These are phyloP conservation scores for Stegodyphus mimosarum DNA, from an alignment of 1,140 invertebrate genomes.

Conservation along the genomic window DNA sequence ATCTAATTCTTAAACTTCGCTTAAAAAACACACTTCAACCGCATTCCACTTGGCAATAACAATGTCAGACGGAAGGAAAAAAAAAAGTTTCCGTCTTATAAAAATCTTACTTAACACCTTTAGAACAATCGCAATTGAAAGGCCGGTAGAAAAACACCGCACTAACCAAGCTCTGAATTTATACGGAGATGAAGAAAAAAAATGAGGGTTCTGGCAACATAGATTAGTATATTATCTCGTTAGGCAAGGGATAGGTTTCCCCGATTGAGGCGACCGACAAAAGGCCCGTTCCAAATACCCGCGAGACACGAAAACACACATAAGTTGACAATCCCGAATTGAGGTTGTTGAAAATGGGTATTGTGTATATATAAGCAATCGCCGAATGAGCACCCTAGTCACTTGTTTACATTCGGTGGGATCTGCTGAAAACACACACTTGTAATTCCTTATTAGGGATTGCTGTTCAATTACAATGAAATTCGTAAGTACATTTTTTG, in stretches of 20 bases:
- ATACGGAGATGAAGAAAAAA: too few relatives aligned
- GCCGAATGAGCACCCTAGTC: background rate
- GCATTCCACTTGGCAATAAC: background rate
- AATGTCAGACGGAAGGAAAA: background rate
- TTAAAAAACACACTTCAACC: too few relatives aligned
- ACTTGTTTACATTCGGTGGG: too few relatives aligned
- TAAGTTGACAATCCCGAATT: constrained; percentile 35
- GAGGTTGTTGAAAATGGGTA: constrained; percentile 1
- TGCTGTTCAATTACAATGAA: too few relatives aligned
- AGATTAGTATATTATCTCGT: constrained; percentile 37
- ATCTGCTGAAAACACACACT: too few relatives aligned
- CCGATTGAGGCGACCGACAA: constrained; percentile 17
- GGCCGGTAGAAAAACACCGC: constrained; percentile 9
- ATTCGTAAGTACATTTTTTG: too few relatives aligned
- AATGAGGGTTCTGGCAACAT: background rate
- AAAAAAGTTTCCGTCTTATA: background rate
- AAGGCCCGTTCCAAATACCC: constrained; percentile 43
- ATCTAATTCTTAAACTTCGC: too few relatives aligned
- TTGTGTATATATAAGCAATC: constrained; percentile 41
- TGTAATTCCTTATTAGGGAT: too few relatives aligned
- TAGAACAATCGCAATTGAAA: constrained; percentile 8
- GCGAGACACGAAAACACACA: constrained; percentile 12
- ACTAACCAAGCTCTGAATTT: background rate
- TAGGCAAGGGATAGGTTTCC: constrained; percentile 28
- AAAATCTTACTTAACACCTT: background rate